phyloP scores from a whole-genome alignment of 1,140 invertebrate species.

The Oppia nitens region DNA sequence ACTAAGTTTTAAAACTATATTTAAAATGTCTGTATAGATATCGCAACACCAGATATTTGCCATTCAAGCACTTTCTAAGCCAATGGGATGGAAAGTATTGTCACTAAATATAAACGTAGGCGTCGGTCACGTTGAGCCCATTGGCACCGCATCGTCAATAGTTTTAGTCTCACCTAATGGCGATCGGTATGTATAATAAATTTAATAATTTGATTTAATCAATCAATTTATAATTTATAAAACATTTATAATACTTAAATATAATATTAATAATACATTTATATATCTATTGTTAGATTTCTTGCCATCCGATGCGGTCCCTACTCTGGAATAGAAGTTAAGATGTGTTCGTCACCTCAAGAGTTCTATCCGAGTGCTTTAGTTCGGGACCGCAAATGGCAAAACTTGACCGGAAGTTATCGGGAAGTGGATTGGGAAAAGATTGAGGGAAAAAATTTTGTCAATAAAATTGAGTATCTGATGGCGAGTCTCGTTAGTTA shows the following conservation, averaged over 20 bases:
- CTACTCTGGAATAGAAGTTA: slow-evolving; percentile 36
- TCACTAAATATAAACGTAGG: slow-evolving; percentile 58
- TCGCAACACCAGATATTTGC: slow-evolving; percentile 81
- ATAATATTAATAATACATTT: slow-evolving; percentile 3
- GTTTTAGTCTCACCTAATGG: slow-evolving; percentile 64
- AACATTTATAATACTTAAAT: neutral
- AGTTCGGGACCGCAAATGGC: slow-evolving; percentile 70
- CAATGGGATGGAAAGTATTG: slow-evolving; percentile 82
- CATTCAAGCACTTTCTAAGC: slow-evolving; percentile 66
- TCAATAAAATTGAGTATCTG: slow-evolving; percentile 88
- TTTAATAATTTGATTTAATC: neutral
- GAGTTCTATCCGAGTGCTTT: slow-evolving; percentile 68
- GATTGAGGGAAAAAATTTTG: slow-evolving; percentile 91
- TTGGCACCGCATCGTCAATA: slow-evolving; percentile 69
- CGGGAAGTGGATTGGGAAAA: slow-evolving; percentile 79
- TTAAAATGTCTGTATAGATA: too few relatives aligned
- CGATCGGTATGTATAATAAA: slow-evolving; percentile 36
- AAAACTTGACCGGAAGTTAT: slow-evolving; percentile 58
- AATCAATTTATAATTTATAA: slow-evolving; percentile 1
- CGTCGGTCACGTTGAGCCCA: slow-evolving; percentile 64
- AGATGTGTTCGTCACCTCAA: slow-evolving; percentile 61
- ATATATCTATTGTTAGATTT: slow-evolving; percentile 32
- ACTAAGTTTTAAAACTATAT: neutral
- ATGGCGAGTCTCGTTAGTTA: slow-evolving; percentile 55
- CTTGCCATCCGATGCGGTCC: slow-evolving; percentile 76